Conservation (phyloP, 2,113 vertebrate genomes). For the Alligator sinensis region DNA sequence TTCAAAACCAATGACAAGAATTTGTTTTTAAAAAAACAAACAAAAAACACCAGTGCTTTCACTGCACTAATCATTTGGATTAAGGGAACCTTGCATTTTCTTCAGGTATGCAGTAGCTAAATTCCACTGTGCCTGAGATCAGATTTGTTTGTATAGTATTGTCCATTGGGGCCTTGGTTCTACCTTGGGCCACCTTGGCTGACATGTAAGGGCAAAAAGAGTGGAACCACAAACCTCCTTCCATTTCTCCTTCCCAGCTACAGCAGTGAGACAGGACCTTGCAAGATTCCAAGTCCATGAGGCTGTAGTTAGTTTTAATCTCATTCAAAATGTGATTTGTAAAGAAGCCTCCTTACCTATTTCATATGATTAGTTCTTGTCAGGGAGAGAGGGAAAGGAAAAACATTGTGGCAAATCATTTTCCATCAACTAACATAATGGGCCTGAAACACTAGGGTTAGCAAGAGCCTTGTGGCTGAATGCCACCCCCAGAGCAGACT, state of each 20-base stretch:
- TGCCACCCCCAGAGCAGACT: too few relatives aligned
- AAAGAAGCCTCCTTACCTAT: not conserved
- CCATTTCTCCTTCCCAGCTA: not conserved
- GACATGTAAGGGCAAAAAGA: not conserved
- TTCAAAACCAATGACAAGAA: too few relatives aligned
- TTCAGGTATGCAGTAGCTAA: not conserved
- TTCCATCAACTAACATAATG: too few relatives aligned
- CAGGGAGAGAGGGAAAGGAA: too few relatives aligned
- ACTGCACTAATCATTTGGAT: too few relatives aligned
- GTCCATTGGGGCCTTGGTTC: not conserved
- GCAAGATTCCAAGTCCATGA: not conserved
- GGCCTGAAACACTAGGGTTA: too few relatives aligned
- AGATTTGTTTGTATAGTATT: fast-evolving
- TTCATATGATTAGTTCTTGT: not conserved
- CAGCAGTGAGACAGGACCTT: not conserved
- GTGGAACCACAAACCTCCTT: not conserved
- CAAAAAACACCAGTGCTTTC: too few relatives aligned
- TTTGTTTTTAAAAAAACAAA: not conserved
- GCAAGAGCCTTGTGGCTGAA: too few relatives aligned
- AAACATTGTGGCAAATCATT: too few relatives aligned
- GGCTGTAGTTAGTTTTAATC: not conserved
- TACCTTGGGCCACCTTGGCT: not conserved
- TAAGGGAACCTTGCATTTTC: not conserved
- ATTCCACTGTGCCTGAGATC: not conserved
- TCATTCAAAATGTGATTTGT: not conserved